These are phyloP conservation scores for Paralichthys olivaceus DNA, from an alignment of 2,113 vertebrate species.

Conservation along the genomic window DNA sequence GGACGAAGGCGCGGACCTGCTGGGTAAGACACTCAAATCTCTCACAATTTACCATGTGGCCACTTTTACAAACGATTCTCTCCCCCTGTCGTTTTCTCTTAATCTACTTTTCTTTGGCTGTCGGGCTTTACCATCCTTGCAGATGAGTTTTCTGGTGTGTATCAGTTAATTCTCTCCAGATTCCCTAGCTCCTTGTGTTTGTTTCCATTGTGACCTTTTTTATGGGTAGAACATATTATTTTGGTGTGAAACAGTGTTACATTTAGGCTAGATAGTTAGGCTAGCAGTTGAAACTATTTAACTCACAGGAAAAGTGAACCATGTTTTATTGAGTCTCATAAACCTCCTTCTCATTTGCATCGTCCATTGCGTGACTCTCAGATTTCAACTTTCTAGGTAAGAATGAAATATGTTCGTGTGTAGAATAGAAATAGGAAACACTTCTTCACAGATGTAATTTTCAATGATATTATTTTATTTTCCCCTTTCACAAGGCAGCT, in stretches of 20 bases:
- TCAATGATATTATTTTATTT: neutral
- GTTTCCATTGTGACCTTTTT: conserved; percentile 6
- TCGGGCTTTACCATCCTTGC: conserved; percentile 72
- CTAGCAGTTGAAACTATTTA: neutral
- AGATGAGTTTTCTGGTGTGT: conserved; percentile 98
- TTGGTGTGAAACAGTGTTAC: conserved; percentile 8
- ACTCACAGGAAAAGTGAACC: neutral
- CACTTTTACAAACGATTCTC: neutral
- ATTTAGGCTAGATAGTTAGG: conserved; percentile 10
- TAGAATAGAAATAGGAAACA: neutral
- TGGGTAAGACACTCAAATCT: conserved; percentile 85
- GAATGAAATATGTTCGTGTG: conserved; percentile 41
- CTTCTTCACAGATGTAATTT: neutral
- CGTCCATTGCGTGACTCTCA: conserved; percentile 84
- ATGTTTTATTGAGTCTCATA: conserved; percentile 13
- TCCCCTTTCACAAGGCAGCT: neutral
- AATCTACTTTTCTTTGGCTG: conserved; percentile 32
- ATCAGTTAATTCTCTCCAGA: conserved; percentile 70
- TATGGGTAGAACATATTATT: neutral
- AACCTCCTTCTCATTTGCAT: conserved; percentile 79
- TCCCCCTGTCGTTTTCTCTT: conserved; percentile 6
- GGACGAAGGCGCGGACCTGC: conserved; percentile 96
- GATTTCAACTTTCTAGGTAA: conserved; percentile 93
- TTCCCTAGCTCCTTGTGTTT: neutral
- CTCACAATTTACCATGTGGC: neutral